Conservation (phyloP, 2,113 vertebrate genomes). For the Pyrgilauda ruficollis region DNA sequence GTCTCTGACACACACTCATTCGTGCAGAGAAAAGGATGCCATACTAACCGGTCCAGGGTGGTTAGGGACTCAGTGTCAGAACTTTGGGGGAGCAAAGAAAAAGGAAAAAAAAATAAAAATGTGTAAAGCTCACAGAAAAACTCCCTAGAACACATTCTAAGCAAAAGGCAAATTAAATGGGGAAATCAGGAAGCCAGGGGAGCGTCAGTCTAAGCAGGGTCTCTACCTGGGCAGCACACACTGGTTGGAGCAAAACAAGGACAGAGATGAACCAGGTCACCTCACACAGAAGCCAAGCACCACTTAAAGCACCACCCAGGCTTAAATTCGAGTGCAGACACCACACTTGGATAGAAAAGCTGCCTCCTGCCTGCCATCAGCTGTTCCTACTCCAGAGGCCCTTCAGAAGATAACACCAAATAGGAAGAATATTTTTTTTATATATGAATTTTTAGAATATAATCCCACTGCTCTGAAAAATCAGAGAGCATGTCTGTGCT, state of each 20-base stretch:
- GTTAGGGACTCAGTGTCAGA: conserved; percentile 99
- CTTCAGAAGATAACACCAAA: background rate
- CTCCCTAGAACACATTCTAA: conserved; percentile 70
- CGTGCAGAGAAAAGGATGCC: conserved; percentile 88
- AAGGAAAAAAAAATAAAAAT: conserved; percentile 69
- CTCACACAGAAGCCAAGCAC: conserved; percentile 64
- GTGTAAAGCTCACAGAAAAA: conserved; percentile 84
- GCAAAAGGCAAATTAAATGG: conserved; percentile 70
- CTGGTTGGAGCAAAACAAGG: background rate
- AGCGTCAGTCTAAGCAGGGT: conserved; percentile 6
- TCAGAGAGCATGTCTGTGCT: background rate
- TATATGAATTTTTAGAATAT: background rate
- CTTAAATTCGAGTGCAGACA: background rate
- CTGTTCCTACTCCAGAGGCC: background rate
- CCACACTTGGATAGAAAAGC: background rate
- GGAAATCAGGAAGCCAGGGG: background rate
- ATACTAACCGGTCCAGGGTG: conserved; percentile 99
- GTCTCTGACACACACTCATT: conserved; percentile 76
- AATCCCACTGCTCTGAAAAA: background rate
- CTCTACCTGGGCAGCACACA: background rate
- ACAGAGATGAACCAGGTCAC: conserved; percentile 25
- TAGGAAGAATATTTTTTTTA: background rate
- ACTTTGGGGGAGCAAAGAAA: conserved; percentile 98
- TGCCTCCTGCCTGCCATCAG: background rate
- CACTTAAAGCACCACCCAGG: conserved; percentile 30